Base-by-base conservation (phyloP, 2,797 vertebrate genomes). In the Molothrus aeneus region DNA sequence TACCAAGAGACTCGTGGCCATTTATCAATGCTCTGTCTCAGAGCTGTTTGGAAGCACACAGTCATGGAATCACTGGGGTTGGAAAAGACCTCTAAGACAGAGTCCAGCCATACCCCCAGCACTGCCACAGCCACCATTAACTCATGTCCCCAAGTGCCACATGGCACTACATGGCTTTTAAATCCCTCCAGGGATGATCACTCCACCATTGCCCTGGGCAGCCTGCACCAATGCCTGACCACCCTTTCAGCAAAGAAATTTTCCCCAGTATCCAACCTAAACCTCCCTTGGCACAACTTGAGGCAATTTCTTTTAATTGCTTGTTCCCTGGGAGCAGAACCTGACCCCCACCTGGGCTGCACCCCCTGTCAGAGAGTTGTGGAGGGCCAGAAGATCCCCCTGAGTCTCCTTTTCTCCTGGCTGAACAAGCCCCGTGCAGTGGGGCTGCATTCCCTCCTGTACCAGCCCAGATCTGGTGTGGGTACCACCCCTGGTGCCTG, bases 1-100 rank as follows among this genome's bases (percentile, higher is more conserved):
- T 14, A 20, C 42, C 66, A 25, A 24, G 47, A 47, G 34, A 59
- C 4, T 2, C 2, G 1, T 0, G 0, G 43, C 9, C 11, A 5
- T 48, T 32, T 28, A 12, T 61, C 16, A 21, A 5, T 8, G 77
- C 57, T 77, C n/a, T 40, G 21, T 10, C 12, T 45, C 34, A 12
- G 78, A 59, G 28, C 71, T 31, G 31, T 19, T 47, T 14, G 34
- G 63, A 43, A 45, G 25, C 26, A n/a, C 20, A 4, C 2, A 53
- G 11, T 29, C 13, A 18, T 25, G 38, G 38, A 25, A 45, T 45
- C 38, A 17, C 2, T 65, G 51, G 59, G 19, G n/a, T 2, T 73
- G 53, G 38, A 66, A 60, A 80, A 80, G 29, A 50, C 9, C 45
- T 45, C 53, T 45, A 18, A 53, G 53, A 26, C 7, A 0, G 7